phyloP scores from a whole-genome alignment of 2,797 vertebrate species.

The Enteromius afrohamiltoni region DNA sequence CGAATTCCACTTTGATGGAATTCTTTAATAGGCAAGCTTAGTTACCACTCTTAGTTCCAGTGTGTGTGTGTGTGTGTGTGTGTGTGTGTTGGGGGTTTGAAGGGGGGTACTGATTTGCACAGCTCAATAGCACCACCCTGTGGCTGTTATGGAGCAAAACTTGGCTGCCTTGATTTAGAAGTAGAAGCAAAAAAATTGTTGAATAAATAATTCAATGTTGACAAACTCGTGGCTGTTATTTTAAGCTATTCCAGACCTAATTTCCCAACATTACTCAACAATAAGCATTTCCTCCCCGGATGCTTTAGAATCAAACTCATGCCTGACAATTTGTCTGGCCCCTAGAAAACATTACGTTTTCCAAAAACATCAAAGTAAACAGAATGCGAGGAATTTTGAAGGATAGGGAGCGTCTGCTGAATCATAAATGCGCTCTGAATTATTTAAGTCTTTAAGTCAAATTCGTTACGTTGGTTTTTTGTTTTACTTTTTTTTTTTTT shows the following conservation, averaged over 20 bases:
- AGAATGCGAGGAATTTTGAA: background rate
- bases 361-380: constrained; percentile 5
- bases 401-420: background rate
- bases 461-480: background rate
- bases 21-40: constrained; percentile 49
- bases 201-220: constrained; percentile 50
- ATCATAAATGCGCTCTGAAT: background rate
- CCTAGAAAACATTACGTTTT: background rate
- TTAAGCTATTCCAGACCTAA: background rate
- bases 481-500: too few relatives aligned
- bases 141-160: constrained; percentile 60
- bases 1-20: constrained; percentile 39
- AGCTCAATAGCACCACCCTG: constrained; percentile 84
- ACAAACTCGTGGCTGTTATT: constrained; percentile 42
- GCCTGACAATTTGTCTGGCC: background rate
- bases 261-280: constrained; percentile 13
- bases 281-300: background rate
- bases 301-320: background rate
- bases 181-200: background rate
- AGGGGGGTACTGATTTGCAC: constrained; percentile 44
- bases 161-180: constrained; percentile 1
- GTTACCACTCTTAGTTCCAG: constrained; percentile 37
- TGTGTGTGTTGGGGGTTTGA: background rate
- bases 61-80: constrained; percentile 12
- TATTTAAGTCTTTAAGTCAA: constrained; percentile 14